Evolutionary conservation across 1,140 invertebrate genomes (phyloP), one percentile per base, ranked within the genome.

Genomic region (Magallana angulata): DNA sequence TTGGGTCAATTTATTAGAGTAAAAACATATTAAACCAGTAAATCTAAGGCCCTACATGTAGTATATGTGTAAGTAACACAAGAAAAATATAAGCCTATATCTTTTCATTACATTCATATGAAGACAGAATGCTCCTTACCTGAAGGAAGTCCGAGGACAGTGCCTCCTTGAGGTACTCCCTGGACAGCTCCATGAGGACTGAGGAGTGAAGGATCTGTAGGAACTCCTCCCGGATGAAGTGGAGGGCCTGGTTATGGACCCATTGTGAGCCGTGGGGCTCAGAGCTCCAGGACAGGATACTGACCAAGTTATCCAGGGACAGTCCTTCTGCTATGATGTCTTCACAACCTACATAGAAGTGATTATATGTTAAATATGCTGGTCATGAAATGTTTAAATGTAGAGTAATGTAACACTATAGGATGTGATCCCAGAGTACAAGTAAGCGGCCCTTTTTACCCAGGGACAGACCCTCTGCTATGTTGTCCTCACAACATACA

Each of bases 301-400:
- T 89, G 2, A 94, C 83, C 96, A 99, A 94, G 88, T 97, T 98
- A 92, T 99, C 97, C 93, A 97, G 92, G 14, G 96, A 97, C 76
- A 99, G 95, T 94, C 97, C 97, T 92, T 99, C 98, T 71, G 98
- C 96, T 88, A 99, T 98, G 87, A 98, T 96, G 95, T 99, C 98
- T 95, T 99, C 98, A 96, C 98, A 99, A 90, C 94, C 95, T 95
- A 85, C 2, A 91, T 91, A 57, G 7, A 57, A 86, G 2, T 48
- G 36, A 4, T 48, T 48, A 48, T 48, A 48, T 48, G 2, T 48
- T 48, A 48, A 48, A 48, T 48, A 48, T 48, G 36, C 36, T 48
- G 36, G 36, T 48, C 36, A 48, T 48, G 36, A 48, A 48, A 2
- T 48, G 36, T 48, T 48, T 48, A 48, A 24, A 48, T 48, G 36